Evolutionary conservation across 2,113 vertebrate genomes (phyloP), one percentile per base, ranked within the genome.

Genomic region (Percopsis transmontana): DNA sequence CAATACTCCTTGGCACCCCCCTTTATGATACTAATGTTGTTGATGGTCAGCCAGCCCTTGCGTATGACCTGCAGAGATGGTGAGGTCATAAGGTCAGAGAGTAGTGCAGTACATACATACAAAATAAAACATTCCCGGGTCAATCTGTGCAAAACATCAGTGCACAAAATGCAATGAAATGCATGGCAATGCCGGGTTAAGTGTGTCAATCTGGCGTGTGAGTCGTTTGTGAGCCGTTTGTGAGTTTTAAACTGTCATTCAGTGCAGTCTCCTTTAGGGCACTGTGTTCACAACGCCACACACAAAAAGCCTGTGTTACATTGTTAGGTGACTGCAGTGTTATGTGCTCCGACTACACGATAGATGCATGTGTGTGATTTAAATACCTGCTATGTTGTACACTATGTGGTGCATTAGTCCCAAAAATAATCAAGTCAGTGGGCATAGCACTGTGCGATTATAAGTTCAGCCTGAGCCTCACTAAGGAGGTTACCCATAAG

Each of bases 41-140:
- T 96, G 81, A 96, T 95, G 74, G 94, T 98, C 80, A 98, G 84
- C 96, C 96, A 98, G 33, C 96, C 96, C 81, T 98, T 98, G 54
- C 96, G 93, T 72, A 98, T 97, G 48, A 98, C 96, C 96, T 98
- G 61, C 3, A 27, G 57, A 58, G 8, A 58, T 59, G 13, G 57
- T 11, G 23, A 69, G 23, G 62, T 44, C 56, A 70, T 11, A 57
- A 50, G 59, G 70, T 70, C 27, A 71, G 51, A 48, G 38, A 58
- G 8, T 20, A 8, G 16, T 48, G 0, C 1, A 24, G 10, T 2
- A 12, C 20, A 18, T 12, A 6, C 19, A 14, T 45, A 24, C 3
- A 47, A 19, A 57, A 56, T 64, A 58, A 57, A 19, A 44, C 19
- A 38, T 39, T 40, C 42, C 53, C 47, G 38, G 44, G 50, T 11